A percentile compares a stretch with the other conserved stretches of the same genome.
These are phyloP conservation scores for Drosophila nannoptera DNA, from an alignment of 1,140 invertebrate genomes.

Conservation along the genomic window DNA sequence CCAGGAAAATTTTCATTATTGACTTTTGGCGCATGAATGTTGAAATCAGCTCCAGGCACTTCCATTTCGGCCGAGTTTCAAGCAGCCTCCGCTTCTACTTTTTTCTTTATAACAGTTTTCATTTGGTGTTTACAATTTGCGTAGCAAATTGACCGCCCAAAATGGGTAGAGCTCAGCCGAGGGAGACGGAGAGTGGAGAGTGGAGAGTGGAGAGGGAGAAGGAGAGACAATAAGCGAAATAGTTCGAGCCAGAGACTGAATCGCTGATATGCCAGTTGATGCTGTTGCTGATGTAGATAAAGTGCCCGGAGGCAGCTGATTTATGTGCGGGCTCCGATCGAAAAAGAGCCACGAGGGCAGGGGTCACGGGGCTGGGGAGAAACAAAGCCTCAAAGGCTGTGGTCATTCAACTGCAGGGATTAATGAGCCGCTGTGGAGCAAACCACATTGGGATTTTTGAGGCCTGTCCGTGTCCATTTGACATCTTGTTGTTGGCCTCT, in stretches of 20 bases:
- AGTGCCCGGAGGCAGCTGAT: constrained; percentile 66
- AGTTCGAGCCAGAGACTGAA: constrained; percentile 33
- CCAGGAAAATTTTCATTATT: constrained; percentile 63
- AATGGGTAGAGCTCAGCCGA: constrained; percentile 43
- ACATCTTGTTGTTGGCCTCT: constrained; percentile 27
- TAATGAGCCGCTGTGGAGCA: constrained; percentile 65
- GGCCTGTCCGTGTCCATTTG: constrained; percentile 33
- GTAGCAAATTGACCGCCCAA: constrained; percentile 67
- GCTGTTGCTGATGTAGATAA: constrained; percentile 63
- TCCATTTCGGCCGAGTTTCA: constrained; percentile 64
- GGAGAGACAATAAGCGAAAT: background rate
- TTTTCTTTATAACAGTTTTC: constrained; percentile 34
- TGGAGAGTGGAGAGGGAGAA: background rate
- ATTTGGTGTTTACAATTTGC: constrained; percentile 74
- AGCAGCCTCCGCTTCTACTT: constrained; percentile 40
- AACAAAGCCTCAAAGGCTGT: constrained; percentile 54
- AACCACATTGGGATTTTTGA: constrained; percentile 46
- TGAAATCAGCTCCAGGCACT: constrained; percentile 70
- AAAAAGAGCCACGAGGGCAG: background rate
- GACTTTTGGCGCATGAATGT: constrained; percentile 70
- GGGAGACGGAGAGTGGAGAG: background rate
- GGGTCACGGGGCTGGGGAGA: background rate
- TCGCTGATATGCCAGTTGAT: constrained; percentile 48
- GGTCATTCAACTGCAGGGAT: constrained; percentile 69
- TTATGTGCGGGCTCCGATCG: constrained; percentile 50